A percentile compares a stretch with the other conserved stretches of the same genome.
phyloP scores from a whole-genome alignment of 1,140 invertebrate species.

The Apis laboriosa region DNA sequence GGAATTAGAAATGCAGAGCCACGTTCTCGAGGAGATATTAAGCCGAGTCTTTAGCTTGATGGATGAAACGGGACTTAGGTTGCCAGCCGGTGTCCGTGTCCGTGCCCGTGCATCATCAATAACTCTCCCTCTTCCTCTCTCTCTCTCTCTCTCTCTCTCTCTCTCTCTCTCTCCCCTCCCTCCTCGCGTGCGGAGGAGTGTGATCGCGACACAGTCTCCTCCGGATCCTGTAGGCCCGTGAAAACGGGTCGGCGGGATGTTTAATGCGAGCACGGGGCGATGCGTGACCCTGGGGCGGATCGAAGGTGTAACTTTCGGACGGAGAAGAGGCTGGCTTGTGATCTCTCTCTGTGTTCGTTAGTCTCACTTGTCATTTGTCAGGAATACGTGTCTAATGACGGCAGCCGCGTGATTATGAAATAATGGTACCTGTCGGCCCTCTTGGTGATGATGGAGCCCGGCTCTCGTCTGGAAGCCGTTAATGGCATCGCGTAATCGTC shows the following conservation, averaged over 20 bases:
- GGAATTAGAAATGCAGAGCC: slow-evolving; percentile 67
- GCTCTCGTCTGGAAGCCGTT: slow-evolving; percentile 25
- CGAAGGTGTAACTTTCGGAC: slow-evolving; percentile 45
- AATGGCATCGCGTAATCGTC: slow-evolving; percentile 55
- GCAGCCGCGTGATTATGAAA: slow-evolving; percentile 53
- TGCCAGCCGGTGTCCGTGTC: slow-evolving; percentile 66
- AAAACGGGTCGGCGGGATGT: slow-evolving; percentile 24
- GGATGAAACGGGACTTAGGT: slow-evolving; percentile 67
- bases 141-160: background rate
- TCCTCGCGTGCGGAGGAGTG: slow-evolving; percentile 1
- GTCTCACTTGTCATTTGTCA: slow-evolving; percentile 55
- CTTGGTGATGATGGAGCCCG: slow-evolving; percentile 15
- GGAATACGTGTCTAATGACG: slow-evolving; percentile 50
- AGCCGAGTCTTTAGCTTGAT: slow-evolving; percentile 68
- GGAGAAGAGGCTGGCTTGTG: background rate
- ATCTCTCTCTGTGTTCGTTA: slow-evolving; percentile 20
- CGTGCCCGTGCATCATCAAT: slow-evolving; percentile 67
- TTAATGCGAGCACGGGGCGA: slow-evolving; percentile 40
- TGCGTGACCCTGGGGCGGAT: slow-evolving; percentile 12
- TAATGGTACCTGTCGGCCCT: slow-evolving; percentile 50
- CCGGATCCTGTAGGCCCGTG: background rate
- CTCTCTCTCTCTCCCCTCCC: slow-evolving; percentile 1
- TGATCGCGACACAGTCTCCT: slow-evolving; percentile 24
- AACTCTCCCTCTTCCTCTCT: slow-evolving; percentile 26
- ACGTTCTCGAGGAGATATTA: slow-evolving; percentile 65